Conservation (phyloP, 2,113 vertebrate species). For the Zeus faber region DNA sequence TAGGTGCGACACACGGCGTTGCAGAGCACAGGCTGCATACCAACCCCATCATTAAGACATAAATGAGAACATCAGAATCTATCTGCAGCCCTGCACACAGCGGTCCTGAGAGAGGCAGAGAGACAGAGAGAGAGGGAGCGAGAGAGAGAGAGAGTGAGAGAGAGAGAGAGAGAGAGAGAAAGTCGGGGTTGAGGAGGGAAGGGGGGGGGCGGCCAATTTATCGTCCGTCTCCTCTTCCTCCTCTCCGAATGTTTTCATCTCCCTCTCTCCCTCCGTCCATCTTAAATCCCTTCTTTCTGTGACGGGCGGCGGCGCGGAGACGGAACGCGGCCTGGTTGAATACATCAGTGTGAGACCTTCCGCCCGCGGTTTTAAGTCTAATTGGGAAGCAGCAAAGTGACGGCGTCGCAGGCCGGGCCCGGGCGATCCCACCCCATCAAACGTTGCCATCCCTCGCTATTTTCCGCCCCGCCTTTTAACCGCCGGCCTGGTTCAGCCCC, state of each 20-base stretch:
- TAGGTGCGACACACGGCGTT: slow-evolving; percentile 53
- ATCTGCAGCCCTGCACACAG: slow-evolving; percentile 62
- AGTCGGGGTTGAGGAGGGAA: neutral
- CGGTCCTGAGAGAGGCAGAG: slow-evolving; percentile 48
- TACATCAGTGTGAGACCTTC: slow-evolving; percentile 43
- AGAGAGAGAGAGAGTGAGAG: slow-evolving; percentile 7
- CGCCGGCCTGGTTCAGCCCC: slow-evolving; percentile 39
- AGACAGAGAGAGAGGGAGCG: too few species aligned
- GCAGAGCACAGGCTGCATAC: slow-evolving; percentile 67
- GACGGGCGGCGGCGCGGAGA: slow-evolving; percentile 42
- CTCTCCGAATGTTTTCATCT: slow-evolving; percentile 41
- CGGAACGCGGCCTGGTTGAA: slow-evolving; percentile 56
- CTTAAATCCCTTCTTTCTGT: slow-evolving; percentile 32
- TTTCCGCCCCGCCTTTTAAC: slow-evolving; percentile 47
- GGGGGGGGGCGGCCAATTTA: slow-evolving; percentile 60
- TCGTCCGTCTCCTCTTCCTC: slow-evolving; percentile 53
- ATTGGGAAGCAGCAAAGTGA: slow-evolving; percentile 51
- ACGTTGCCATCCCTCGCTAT: slow-evolving; percentile 48
- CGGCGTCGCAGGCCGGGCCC: slow-evolving; percentile 46
- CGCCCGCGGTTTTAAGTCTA: slow-evolving; percentile 48
- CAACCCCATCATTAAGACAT: slow-evolving; percentile 73
- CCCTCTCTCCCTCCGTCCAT: slow-evolving; percentile 15
- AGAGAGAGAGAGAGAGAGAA: slow-evolving; percentile 13
- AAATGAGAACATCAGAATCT: slow-evolving; percentile 73
- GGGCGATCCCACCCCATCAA: slow-evolving; percentile 49